Percentiles rank a stretch among this genome's conserved stretches.
These are phyloP conservation scores for Ligdia adustata DNA, from an alignment of 2,888 invertebrate species.

Conservation along the genomic window DNA sequence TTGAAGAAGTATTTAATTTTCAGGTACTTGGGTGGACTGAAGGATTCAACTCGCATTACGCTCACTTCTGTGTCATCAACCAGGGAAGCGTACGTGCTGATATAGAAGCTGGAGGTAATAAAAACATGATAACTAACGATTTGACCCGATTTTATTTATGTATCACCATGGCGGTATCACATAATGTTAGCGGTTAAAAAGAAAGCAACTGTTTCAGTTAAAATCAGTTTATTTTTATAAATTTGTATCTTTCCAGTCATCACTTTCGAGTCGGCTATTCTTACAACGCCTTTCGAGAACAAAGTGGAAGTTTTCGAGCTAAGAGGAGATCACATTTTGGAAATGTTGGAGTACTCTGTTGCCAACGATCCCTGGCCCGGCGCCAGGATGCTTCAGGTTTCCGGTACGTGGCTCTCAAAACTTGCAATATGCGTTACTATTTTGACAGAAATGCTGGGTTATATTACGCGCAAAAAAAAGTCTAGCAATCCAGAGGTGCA, in stretches of 20 bases:
- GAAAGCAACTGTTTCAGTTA: no score
- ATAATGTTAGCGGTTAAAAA: no score
- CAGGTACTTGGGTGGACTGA: conserved; percentile 77
- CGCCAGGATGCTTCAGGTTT: conserved; percentile 83
- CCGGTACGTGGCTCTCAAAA: no score
- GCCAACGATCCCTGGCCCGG: conserved; percentile 68
- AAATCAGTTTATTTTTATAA: no score
- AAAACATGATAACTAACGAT: no score
- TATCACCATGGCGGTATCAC: no score
- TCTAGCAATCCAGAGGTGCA: no score
- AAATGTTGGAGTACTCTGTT: conserved; percentile 84
- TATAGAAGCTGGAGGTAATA: conserved; percentile 84
- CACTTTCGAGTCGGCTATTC: conserved; percentile 87
- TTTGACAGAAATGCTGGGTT: no score
- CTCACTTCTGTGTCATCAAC: conserved; percentile 87
- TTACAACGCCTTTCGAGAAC: conserved; percentile 90
- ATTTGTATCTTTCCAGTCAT: conserved; percentile 80
- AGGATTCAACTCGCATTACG: conserved; percentile 85
- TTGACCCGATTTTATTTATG: no score
- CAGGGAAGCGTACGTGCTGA: conserved; percentile 87
- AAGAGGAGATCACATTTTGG: conserved; percentile 86
- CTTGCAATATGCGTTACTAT: no score
- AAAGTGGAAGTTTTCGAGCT: conserved; percentile 89
- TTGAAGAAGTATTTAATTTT: no score
- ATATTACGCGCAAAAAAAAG: no score